Base-by-base conservation (phyloP, 2,797 vertebrate species). In the Enoplosus armatus region DNA sequence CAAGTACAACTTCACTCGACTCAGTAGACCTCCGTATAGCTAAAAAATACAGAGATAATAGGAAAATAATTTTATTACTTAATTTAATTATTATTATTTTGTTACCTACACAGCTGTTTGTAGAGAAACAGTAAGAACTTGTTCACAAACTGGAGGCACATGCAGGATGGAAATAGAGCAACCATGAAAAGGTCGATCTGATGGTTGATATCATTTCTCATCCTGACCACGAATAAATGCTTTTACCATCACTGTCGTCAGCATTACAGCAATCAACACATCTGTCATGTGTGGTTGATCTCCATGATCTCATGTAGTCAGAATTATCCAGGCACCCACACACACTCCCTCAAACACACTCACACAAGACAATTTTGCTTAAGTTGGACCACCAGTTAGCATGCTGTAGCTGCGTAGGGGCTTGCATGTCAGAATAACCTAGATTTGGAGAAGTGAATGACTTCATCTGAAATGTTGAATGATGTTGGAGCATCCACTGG, bases 381-480 rank as follows among this genome's bases (percentile, higher is more conserved):
- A 15, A 3, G 6, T 60, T 4, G 6, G 10, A 10, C 10, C 22
- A 47, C 22, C 14, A 6, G 8, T 50, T 24, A 9, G 43, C 65
- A 29, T 26, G 24, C 22, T 18, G 27, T 29, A 9, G 67, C 31
- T 16, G 39, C n/a, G 16, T 8, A 54, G 9, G 63, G 55, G 7
- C 24, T 72, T 11, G 31, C 56, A 62, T 80, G 86, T 85, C 75
- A 71, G 51, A 16, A 53, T 82, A 79, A 84, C 82, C 53, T 51
- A 2, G 43, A 54, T 61, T n/a, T 41, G 31, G 53, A 79, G 72
- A 83, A 76, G 63, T 86, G 70, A 80, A 61, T 80, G 83, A 85
- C 60, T 85, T 79, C 0, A 48, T 72, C 26, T 16, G 35, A 79
- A 84, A 81, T 61, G 11, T 35, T 91, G 82, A 91, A 89, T 91